Percentiles rank a stretch among this genome's conserved stretches.
Evolutionary conservation across 1,140 invertebrate genomes (phyloP).

Genomic region (Uloborus diversus): DNA sequence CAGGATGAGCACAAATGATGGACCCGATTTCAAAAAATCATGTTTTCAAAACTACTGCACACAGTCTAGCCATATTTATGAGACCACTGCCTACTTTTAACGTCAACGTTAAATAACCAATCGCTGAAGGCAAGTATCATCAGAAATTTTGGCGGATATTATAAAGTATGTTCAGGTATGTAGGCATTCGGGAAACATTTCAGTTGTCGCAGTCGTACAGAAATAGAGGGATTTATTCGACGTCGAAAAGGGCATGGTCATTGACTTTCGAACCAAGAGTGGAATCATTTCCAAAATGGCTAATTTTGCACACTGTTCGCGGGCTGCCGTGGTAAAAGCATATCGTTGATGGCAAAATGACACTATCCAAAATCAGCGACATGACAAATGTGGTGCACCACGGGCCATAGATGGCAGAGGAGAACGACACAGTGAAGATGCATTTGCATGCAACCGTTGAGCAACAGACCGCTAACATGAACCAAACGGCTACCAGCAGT

Average conservation of each 20-base stretch:
- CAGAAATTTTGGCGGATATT: not conserved
- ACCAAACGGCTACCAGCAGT: not conserved
- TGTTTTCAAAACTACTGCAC: too few species aligned
- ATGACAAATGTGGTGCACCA: not conserved
- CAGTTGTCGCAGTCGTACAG: not conserved
- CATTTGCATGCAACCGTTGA: not conserved
- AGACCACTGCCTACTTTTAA: not conserved
- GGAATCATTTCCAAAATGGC: not conserved
- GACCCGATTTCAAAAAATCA: too few species aligned
- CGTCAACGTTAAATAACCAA: not conserved
- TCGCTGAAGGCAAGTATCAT: not conserved
- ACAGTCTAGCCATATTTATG: not conserved
- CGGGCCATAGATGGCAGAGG: not conserved
- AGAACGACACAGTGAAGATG: not conserved
- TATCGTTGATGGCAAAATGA: not conserved
- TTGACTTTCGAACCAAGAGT: conserved; percentile 1
- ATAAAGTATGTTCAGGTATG: not conserved
- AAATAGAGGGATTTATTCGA: conserved; percentile 14
- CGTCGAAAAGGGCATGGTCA: conserved; percentile 1
- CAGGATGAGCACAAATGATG: too few species aligned
- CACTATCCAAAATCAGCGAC: not conserved
- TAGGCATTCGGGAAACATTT: not conserved
- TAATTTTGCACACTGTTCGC: not conserved
- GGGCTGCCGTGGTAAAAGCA: not conserved
- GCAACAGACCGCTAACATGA: not conserved